Evolutionary conservation across 1,140 invertebrate species (phyloP), one percentile per base, ranked within the genome.

Genomic region (Drosophila willistoni): DNA sequence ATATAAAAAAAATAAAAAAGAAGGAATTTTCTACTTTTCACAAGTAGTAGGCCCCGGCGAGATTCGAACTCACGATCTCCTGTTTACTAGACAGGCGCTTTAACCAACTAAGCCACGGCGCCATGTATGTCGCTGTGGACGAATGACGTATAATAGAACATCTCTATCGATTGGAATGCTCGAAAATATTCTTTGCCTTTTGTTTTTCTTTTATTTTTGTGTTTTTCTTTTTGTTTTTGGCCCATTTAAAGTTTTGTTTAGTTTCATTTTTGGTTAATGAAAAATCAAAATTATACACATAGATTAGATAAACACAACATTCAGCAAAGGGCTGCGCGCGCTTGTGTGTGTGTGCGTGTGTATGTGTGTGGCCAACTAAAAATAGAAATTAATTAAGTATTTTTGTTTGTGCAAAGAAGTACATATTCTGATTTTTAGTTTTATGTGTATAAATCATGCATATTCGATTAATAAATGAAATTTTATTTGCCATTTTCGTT

Each of bases 41-140:
- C 44, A 51, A 51, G 44, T 51, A 51, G 44, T 22, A 92, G 93
- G 93, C 93, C 92, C 93, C 93, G 93, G 91, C 92, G 93, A 93
- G 93, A 94, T 94, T 94, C 93, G 93, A 94, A 94, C 93, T 93
- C 93, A 91, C 91, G 93, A 94, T 94, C 93, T 94, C 93, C 93
- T 94, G 93, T 94, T 94, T 94, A 94, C 93, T 94, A 93, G 93
- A 94, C 93, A 94, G 93, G 93, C 93, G 93, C 93, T 94, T 94
- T 94, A 93, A 94, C 93, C 93, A 93, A 94, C 93, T 94, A 94
- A 94, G 93, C 93, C 93, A 94, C 93, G 93, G 93, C 93, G 93
- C 93, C 93, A 51, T 51, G 44, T 51, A 3, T 51, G 17, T 12
- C 17, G 44, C 19, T 9, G 1, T 3, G 44, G 19, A 17, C 6